Evolutionary conservation across 2,113 vertebrate species (phyloP).

Genomic region (Trachemys scripta): DNA sequence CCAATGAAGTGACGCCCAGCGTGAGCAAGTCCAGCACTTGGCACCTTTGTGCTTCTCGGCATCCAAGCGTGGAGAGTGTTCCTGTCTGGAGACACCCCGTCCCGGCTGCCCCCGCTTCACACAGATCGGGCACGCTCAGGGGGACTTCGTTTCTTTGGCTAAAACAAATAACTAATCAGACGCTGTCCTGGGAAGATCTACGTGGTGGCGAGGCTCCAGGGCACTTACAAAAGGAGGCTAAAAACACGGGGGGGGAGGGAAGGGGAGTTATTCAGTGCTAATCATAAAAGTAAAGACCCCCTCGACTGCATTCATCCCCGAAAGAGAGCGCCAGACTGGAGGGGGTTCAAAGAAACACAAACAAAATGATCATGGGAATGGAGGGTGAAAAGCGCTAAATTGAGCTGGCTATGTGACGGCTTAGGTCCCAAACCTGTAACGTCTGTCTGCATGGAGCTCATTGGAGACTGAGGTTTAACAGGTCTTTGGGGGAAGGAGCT

Average conservation of each 20-base stretch:
- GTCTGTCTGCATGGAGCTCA: background rate
- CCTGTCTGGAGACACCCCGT: background rate
- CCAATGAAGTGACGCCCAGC: background rate
- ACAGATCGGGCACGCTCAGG: background rate
- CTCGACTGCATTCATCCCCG: fast-evolving
- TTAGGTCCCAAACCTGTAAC: fast-evolving
- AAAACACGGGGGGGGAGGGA: fast-evolving
- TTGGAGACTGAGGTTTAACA: too few species aligned
- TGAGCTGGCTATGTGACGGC: fast-evolving
- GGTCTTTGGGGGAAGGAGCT: too few species aligned
- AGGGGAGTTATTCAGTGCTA: background rate
- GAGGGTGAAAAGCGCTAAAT: background rate
- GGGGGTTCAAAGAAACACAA: background rate
- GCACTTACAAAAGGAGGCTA: background rate
- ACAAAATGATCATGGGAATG: background rate
- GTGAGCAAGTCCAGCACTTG: conserved; percentile 50
- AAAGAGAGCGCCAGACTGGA: background rate
- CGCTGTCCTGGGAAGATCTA: background rate
- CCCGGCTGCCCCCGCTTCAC: background rate
- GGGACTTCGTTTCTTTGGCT: background rate
- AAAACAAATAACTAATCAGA: conserved; percentile 60
- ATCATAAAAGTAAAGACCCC: background rate
- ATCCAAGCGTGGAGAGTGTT: conserved; percentile 10
- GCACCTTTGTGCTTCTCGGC: fast-evolving
- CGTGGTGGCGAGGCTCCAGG: background rate